Percentiles rank a stretch among this genome's conserved stretches.
These are phyloP conservation scores for Catostylus mosaicus DNA, from an alignment of 30 jellyfish, hydroid and myxozoan genomes.

Conservation along the genomic window DNA sequence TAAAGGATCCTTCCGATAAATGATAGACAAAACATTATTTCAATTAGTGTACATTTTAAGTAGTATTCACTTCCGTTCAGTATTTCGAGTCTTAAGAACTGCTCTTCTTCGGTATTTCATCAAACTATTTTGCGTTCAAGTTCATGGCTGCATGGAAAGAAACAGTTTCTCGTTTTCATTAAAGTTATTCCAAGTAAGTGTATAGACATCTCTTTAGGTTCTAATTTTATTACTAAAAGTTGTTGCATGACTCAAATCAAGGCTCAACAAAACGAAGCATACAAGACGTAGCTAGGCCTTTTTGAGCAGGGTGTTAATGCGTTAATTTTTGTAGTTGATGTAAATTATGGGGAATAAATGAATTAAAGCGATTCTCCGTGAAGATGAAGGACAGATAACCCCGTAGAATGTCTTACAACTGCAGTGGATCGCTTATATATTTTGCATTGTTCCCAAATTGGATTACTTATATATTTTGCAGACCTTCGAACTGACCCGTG, in stretches of 20 bases:
- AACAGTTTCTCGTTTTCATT: not conserved
- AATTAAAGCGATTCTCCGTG: no score
- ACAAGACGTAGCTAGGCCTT: not conserved
- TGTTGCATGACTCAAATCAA: not conserved
- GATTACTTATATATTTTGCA: no score
- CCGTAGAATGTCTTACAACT: no score
- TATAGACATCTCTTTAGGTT: not conserved
- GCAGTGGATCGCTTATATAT: no score
- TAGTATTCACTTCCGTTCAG: slow-evolving; percentile 15
- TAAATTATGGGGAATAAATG: no score
- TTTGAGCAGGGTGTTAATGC: not conserved
- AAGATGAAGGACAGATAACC: no score
- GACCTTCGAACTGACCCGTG: no score
- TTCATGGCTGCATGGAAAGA: slow-evolving; percentile 25
- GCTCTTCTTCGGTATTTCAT: slow-evolving; percentile 4
- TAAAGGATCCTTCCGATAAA: slow-evolving; percentile 12
- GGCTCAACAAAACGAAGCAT: not conserved
- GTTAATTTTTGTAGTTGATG: no score
- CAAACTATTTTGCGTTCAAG: not conserved
- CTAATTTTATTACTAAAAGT: not conserved
- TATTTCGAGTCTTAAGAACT: not conserved
- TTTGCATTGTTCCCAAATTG: no score
- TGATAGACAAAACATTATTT: slow-evolving; percentile 24
- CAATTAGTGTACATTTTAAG: not conserved
- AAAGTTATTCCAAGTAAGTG: not conserved